Percentiles rank a stretch among this genome's conserved stretches.
Conservation (phyloP, 2,113 vertebrate species). For the Podiceps cristatus region DNA sequence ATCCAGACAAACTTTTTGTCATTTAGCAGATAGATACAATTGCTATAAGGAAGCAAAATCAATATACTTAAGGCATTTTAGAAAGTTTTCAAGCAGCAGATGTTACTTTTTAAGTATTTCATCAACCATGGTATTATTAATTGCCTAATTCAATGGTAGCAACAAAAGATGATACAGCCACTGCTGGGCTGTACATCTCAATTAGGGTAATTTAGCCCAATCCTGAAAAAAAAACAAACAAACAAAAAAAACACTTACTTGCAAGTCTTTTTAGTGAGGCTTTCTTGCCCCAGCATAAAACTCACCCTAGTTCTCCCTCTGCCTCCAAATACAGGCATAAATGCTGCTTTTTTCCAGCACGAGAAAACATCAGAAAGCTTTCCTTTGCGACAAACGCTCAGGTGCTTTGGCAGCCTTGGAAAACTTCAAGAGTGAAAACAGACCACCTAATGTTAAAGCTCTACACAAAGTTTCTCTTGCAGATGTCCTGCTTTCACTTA, state of each 20-base stretch:
- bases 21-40: background rate
- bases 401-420: conserved; percentile 46
- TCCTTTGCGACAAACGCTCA: conserved; percentile 51
- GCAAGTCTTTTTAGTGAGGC: background rate
- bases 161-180: background rate
- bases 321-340: background rate
- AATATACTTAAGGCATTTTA: background rate
- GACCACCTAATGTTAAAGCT: background rate
- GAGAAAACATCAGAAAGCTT: conserved; percentile 41
- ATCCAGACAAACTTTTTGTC: background rate
- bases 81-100: background rate
- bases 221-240: background rate
- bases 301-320: background rate
- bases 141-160: background rate
- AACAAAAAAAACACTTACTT: too few relatives aligned
- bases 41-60: background rate
- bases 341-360: background rate
- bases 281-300: background rate
- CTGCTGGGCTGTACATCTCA: background rate
- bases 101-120: background rate
- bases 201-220: background rate
- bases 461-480: background rate
- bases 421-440: conserved; percentile 16
- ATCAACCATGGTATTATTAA: background rate
- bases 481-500: background rate